These are phyloP conservation scores for Globodera ellingtonae DNA, from an alignment of 1,140 invertebrate species.

Conservation along the genomic window DNA sequence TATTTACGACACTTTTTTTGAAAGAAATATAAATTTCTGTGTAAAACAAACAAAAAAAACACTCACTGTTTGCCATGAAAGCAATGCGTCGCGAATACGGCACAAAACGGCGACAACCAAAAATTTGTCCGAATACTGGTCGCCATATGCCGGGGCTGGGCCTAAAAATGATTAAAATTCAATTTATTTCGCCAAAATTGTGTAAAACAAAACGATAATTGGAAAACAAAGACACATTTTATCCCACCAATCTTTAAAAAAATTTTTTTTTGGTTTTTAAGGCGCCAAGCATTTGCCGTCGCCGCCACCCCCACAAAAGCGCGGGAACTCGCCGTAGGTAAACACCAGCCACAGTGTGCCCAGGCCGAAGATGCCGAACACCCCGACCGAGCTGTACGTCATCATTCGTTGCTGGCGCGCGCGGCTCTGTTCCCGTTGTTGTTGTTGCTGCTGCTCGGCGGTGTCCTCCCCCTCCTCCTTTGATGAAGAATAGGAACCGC, in stretches of 20 bases:
- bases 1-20: no score
- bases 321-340: neutral
- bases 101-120: conserved; percentile 44
- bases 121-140: neutral
- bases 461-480: neutral
- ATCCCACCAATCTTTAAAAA: no score
- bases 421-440: neutral
- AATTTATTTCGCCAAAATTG: no score
- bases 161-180: neutral
- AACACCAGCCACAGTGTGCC: neutral
- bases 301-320: no score
- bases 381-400: neutral
- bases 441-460: neutral
- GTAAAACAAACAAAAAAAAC: neutral
- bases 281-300: no score
- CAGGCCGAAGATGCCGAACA: neutral
- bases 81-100: conserved; percentile 51
- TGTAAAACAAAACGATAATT: no score
- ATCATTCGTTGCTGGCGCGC: neutral
- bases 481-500: no score
- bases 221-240: no score
- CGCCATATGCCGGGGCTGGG: neutral
- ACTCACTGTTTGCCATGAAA: conserved; percentile 53
- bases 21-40: no score
- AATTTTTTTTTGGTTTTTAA: no score